Percentiles rank a stretch among this genome's conserved stretches.
Evolutionary conservation across 2,797 vertebrate genomes (phyloP).

Genomic region (Melanotaenia boesemani): DNA sequence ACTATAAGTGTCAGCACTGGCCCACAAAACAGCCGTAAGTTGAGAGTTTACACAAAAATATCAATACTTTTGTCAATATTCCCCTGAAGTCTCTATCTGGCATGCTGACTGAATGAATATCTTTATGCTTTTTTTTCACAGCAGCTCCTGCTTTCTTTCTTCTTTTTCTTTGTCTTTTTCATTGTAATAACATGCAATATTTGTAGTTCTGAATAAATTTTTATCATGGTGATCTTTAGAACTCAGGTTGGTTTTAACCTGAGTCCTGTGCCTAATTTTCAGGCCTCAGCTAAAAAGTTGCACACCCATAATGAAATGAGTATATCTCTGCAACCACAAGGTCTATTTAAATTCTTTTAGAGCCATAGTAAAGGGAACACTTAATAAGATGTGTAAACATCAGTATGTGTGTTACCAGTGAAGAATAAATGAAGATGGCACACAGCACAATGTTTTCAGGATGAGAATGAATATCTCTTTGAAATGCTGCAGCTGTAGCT

Average conservation of each 20-base stretch:
- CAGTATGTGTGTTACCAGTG: too few relatives aligned
- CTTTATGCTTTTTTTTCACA: conserved; percentile 6
- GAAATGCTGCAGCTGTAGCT: too few relatives aligned
- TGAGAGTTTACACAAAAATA: conserved; percentile 33
- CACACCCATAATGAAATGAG: too few relatives aligned
- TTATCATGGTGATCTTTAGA: not conserved
- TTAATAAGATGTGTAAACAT: too few relatives aligned
- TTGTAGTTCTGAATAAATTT: not conserved
- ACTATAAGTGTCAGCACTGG: conserved; percentile 2
- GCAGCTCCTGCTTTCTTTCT: not conserved
- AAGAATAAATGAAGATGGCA: too few relatives aligned
- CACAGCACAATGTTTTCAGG: too few relatives aligned
- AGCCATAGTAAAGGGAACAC: too few relatives aligned
- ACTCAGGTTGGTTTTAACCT: not conserved
- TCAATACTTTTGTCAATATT: conserved; percentile 43
- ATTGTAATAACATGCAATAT: not conserved
- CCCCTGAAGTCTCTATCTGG: conserved; percentile 9
- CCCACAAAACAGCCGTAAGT: conserved; percentile 10
- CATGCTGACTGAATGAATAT: conserved; percentile 14
- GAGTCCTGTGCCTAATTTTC: too few relatives aligned
- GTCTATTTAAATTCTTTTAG: too few relatives aligned
- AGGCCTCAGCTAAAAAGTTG: too few relatives aligned
- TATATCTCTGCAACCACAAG: too few relatives aligned
- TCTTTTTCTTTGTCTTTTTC: not conserved
- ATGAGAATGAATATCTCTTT: too few relatives aligned